Evolutionary conservation across 1,140 invertebrate species (phyloP), one percentile per base, ranked within the genome.

Genomic region (Heliothis subflexa): DNA sequence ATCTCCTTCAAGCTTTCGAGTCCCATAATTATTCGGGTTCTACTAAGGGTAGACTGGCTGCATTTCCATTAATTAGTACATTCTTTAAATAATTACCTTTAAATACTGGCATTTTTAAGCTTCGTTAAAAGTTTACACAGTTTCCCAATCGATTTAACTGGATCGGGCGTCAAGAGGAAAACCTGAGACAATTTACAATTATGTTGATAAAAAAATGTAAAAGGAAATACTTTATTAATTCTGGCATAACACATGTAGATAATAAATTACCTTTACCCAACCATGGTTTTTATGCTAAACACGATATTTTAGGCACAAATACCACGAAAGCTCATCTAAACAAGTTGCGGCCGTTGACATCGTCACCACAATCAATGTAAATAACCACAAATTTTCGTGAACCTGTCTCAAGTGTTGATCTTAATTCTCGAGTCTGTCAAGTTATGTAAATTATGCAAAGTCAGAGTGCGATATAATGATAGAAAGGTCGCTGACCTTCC

Each of bases 391-490:
- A 86, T 70, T 87, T 89, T 83, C 13, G 80, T 88, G 85, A 88
- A 89, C 89, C 84, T 81, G 86, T 86, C 86, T 88, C 79, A 86
- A 89, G 86, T 93, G 88, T 93, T 89, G 89, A 84, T 91, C 78
- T 91, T 88, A 74, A 84, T 82, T 86, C 83, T 92, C 86, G 85
- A 87, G 78, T 90, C 88, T 90, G 91, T 91, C 89, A 86, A 88
- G 90, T 94, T 94, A 94, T 94, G 91, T 93, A 90, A 94, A 94
- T 94, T 88, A 90, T 81, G 81, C 83, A 87, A 88, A 89, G 85
- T 82, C 85, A 79, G 82, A 88, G 88, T 89, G 86, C 83, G 83
- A 91, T 91, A 91, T 86, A 88, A 25, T 91, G 84, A 92, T 89
- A 82, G 81, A 87, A 85, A 82, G 91, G 90, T 93, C 91, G 86